Evolutionary conservation across 2,888 invertebrate genomes (phyloP), one percentile per base, ranked within the genome.

Genomic region (Tholera decimalis): DNA sequence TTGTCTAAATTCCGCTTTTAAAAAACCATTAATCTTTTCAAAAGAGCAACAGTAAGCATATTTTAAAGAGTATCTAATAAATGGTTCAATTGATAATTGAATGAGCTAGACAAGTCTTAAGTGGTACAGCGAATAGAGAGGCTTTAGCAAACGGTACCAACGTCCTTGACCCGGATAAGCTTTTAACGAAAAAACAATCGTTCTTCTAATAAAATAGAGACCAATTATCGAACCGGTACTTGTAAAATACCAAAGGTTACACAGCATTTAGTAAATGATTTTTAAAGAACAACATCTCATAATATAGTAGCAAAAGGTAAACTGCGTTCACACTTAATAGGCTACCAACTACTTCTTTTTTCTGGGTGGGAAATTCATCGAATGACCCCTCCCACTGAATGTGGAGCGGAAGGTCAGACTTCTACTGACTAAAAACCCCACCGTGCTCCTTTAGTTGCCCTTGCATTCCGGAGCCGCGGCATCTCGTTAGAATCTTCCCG

Each of bases 121-220:
- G 35, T 44, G 18, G 39, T 28, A 50, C 30, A 58, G 55, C 24
- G 41, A 58, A 53, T 55, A 71, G 60, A 59, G 46, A 51, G 47
- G 56, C 54, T 64, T 67, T 51, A 53, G 62, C 57, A 55, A 79
- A 20, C 43, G 59, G 47, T 61, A 51, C 43, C 11, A 15, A 18
- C 30, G 41, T 30, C 65, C 80, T 69, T 79, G 77, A 59, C 68
- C 80, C 13, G 39, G 51, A 68, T 70, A 50, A 50, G 30, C 51
- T 41, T 61, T 78, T 55, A 72, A 67, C 57, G 50, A 53, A 79
- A 66, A 76, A 65, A 63, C 62, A 68, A 78, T 71, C 44, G 57
- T 60, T 46, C 9, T 13, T 28, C 22, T 67, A 62, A 70, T 70
- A 74, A 63, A 47, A 73, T 47, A 49, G 49, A 67, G 3, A 44